Evolutionary conservation across 2,797 vertebrate species (phyloP).

Genomic region (Coranthus polyacanthus): DNA sequence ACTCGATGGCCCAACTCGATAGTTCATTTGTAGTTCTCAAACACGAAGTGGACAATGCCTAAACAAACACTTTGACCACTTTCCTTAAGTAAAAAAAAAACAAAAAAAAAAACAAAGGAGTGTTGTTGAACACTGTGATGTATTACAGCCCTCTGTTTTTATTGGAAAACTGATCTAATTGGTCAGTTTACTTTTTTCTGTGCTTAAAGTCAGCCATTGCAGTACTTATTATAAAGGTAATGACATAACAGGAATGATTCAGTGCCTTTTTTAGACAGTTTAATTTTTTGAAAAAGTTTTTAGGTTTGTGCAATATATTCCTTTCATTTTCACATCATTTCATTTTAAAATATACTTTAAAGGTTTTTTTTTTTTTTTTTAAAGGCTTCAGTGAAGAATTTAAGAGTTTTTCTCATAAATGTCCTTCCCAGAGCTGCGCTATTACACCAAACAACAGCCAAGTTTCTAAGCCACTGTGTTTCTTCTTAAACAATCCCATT

Average conservation of each 20-base stretch:
- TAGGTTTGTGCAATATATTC: too few species aligned
- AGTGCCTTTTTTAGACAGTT: too few species aligned
- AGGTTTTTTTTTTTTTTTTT: too few species aligned
- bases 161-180: not conserved
- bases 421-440: not conserved
- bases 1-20: not conserved
- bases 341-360: too few species aligned
- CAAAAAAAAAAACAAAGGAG: not conserved
- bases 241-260: not conserved
- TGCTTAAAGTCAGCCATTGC: not conserved
- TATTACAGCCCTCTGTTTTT: not conserved
- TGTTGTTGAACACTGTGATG: not conserved
- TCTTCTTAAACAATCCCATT: constrained; percentile 34
- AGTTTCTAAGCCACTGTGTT: constrained; percentile 28
- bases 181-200: not conserved
- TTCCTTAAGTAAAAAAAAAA: not conserved
- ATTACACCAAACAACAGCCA: not conserved
- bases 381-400: too few species aligned
- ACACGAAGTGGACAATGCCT: not conserved
- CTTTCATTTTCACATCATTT: too few species aligned
- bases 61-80: too few species aligned
- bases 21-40: not conserved
- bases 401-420: too few species aligned
- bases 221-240: not conserved
- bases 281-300: too few species aligned